phyloP scores from a whole-genome alignment of 23 tunicate genomes.

The Clavelina lepadiformis region DNA sequence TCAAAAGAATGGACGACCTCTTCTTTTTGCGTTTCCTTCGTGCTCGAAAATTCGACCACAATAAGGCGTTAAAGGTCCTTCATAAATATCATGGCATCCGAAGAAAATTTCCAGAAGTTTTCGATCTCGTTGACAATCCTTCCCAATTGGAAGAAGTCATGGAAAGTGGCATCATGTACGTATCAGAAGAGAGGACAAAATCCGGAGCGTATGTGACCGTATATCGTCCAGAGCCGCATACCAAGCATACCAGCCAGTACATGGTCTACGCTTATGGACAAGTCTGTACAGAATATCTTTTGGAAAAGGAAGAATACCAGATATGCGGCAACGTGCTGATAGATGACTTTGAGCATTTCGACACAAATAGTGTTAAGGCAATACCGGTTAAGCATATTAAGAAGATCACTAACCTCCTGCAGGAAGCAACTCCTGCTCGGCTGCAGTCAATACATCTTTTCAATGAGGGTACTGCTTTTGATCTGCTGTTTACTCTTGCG shows the following conservation, averaged over 20 bases:
- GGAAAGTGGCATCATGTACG: constrained; percentile 25
- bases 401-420: constrained; percentile 42
- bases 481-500: constrained; percentile 26
- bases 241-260: constrained; percentile 26
- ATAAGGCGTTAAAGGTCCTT: constrained; percentile 65
- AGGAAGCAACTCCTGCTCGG: constrained; percentile 84
- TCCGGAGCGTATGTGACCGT: constrained; percentile 50
- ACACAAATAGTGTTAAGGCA: constrained; percentile 26
- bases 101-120: constrained; percentile 47
- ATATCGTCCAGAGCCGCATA: constrained; percentile 32
- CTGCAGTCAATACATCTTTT: constrained; percentile 43
- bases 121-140: constrained; percentile 67
- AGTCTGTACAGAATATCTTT: constrained; percentile 36
- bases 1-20: constrained; percentile 47
- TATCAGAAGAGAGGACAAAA: constrained; percentile 27
- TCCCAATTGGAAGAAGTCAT: constrained; percentile 28
- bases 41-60: constrained; percentile 78
- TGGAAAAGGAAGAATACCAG: constrained; percentile 61
- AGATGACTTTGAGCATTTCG: constrained; percentile 56
- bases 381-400: constrained; percentile 40
- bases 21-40: constrained; percentile 65
- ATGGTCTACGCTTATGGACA: constrained; percentile 52
- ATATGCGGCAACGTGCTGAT: constrained; percentile 51
- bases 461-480: constrained; percentile 52
- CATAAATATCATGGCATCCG: constrained; percentile 64